Evolutionary conservation across 2,113 vertebrate species (phyloP), one percentile per base, ranked within the genome.

Genomic region (Chascanopsetta lugubris): DNA sequence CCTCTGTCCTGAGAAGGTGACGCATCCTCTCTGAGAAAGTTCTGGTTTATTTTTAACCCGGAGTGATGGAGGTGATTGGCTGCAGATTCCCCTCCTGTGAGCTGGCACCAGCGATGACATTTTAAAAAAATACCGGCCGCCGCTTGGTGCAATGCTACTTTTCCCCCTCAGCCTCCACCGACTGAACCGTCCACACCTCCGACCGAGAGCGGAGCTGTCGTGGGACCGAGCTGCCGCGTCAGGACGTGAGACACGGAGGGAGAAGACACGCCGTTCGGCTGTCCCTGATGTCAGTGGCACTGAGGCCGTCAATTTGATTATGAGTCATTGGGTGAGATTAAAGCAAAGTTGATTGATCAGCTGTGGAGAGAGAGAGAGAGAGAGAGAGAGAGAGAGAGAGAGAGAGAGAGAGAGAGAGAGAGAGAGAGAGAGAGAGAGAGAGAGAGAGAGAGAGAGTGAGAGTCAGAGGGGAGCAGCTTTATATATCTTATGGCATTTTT

Each of bases 281-380:
- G 55, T 50, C 50, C 49, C 54, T 61, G 54, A 20, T 36, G 7
- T 40, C 61, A 20, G 43, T n/a, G 34, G 26, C 3, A 15, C 12
- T 2, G 32, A 70, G 61, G 72, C 60, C 55, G 60, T 77, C 82
- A 58, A 85, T 87, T 84, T 86, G 72, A 91, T 91, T 86, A 85
- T 80, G 81, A 90, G 84, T 85, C 87, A 85, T 76, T 89, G 79
- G 69, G 64, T 17, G 27, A 90, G 86, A 92, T 91, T n/a, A 91
- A 90, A 85, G 85, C 69, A 82, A 77, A 84, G 71, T 66, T 90
- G 89, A 91, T 90, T 88, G 87, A 90, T 88, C 72, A 80, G 48
- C 56, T 76, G 61, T 69, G 58, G 48, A 20, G 18, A 53, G 76
- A 75, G 55, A 15, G 46, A 80, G 54, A 18, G 73, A 82, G 69